Percentiles rank a stretch among this genome's conserved stretches.
Conservation (phyloP, 2,113 vertebrate genomes). For the Silurus glanis region DNA sequence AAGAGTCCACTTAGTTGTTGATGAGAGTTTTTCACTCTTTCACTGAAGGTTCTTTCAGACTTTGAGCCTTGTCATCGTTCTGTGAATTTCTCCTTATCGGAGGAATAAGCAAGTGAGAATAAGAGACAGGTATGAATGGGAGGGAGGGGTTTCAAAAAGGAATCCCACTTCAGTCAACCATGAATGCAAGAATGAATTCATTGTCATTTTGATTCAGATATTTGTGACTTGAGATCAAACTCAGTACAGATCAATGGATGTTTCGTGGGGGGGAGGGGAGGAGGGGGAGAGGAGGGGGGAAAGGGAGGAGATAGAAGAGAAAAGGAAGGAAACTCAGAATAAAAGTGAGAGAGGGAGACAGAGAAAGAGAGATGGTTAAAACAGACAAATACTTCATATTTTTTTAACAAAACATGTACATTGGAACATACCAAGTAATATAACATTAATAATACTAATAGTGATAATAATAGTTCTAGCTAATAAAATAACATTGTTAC, state of each 20-base stretch:
- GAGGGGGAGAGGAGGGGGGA: background rate
- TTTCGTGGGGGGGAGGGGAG: background rate
- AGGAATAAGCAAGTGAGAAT: too few species aligned
- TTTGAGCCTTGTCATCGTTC: too few species aligned
- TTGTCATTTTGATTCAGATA: background rate
- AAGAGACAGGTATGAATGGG: background rate
- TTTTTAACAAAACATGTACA: background rate
- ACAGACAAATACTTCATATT: background rate
- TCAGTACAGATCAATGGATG: slow-evolving; percentile 3
- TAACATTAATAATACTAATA: too few species aligned
- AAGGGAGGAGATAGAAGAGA: background rate
- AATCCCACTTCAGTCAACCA: slow-evolving; percentile 1
- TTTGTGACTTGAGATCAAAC: background rate
- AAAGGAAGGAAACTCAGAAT: background rate
- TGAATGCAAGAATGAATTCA: background rate
- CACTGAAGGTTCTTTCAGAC: background rate
- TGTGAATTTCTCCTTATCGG: background rate
- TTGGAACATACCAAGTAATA: too few species aligned
- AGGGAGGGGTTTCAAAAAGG: background rate
- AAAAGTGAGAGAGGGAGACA: background rate
- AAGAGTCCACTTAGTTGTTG: slow-evolving; percentile 12
- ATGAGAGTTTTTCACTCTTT: background rate
- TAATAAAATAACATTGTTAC: too few species aligned
- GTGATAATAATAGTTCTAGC: too few species aligned
- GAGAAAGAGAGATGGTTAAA: slow-evolving; percentile 2